Conservation (phyloP, 1,140 invertebrate genomes). For the Neodiprion fabricii region DNA sequence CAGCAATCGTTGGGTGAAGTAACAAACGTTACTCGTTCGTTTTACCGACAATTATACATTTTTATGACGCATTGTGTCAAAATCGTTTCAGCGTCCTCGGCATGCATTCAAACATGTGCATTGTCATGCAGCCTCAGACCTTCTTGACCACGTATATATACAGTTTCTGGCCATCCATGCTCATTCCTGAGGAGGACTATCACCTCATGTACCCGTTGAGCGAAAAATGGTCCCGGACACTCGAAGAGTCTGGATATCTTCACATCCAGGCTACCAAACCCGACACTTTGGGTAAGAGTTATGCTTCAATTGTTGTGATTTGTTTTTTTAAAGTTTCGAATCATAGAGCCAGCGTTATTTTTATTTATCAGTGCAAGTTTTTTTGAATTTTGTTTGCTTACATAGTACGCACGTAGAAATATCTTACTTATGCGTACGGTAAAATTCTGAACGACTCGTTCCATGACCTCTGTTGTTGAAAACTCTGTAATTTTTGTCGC, state of each 20-base stretch:
- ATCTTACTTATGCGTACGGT: no score
- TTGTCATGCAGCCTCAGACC: constrained; percentile 46
- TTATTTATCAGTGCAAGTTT: no score
- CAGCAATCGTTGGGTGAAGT: no score
- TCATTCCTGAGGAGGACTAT: constrained; percentile 64
- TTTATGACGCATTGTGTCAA: no score
- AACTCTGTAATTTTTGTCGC: no score
- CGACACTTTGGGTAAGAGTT: constrained; percentile 76
- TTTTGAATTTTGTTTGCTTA: no score
- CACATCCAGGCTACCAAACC: constrained; percentile 88
- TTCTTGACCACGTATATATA: constrained; percentile 63
- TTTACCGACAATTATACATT: no score
- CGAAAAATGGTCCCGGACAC: constrained; percentile 53
- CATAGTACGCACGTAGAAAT: no score
- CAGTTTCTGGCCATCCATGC: constrained; percentile 61
- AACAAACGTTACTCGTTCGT: no score
- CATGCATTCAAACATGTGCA: constrained; percentile 72
- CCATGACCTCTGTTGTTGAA: no score
- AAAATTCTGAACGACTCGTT: no score
- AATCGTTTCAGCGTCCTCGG: constrained; percentile 65
- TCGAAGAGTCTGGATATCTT: constrained; percentile 78
- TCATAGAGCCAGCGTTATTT: no score
- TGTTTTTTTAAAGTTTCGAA: not conserved
- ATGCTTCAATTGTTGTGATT: constrained; percentile 40
- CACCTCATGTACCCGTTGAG: constrained; percentile 68